These are phyloP conservation scores for Phataginus tetradactyla DNA, from an alignment of 2,797 vertebrate genomes.

Conservation along the genomic window DNA sequence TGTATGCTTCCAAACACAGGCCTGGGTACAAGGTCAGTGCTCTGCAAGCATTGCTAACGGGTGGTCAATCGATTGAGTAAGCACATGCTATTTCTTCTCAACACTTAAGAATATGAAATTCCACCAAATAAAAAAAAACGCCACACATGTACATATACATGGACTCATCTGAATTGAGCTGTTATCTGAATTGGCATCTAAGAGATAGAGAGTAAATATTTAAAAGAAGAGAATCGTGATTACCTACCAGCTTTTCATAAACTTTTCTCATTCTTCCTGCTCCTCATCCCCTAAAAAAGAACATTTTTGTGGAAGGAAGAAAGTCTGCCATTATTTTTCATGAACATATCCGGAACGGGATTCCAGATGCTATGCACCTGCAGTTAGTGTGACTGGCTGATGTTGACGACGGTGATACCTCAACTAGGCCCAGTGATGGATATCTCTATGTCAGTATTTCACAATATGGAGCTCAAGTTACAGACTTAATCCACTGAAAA, in stretches of 20 bases:
- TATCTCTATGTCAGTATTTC: conserved; percentile 49
- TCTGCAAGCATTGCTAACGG: not conserved
- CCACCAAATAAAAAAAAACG: not conserved
- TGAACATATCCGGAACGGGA: not conserved
- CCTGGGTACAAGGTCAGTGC: not conserved
- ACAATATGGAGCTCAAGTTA: conserved; percentile 62
- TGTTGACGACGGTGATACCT: not conserved
- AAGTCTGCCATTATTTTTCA: not conserved
- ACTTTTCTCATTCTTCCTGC: not conserved
- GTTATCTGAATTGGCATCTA: not conserved
- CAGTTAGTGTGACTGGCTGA: not conserved
- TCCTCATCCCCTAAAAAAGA: not conserved
- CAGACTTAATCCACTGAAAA: conserved; percentile 53
- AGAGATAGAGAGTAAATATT: not conserved
- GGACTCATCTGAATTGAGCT: not conserved
- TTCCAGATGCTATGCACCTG: not conserved
- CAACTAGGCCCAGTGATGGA: not conserved
- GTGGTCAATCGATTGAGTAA: not conserved
- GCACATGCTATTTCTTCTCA: not conserved
- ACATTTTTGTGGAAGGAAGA: not conserved
- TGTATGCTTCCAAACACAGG: not conserved
- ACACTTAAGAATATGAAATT: conserved; percentile 2
- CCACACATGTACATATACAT: not conserved
- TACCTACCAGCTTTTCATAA: not conserved
- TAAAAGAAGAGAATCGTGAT: conserved; percentile 17